A percentile compares a stretch with the other conserved stretches of the same genome.
phyloP scores from a whole-genome alignment of 2,888 invertebrate species.

The Creontiades dilutus region DNA sequence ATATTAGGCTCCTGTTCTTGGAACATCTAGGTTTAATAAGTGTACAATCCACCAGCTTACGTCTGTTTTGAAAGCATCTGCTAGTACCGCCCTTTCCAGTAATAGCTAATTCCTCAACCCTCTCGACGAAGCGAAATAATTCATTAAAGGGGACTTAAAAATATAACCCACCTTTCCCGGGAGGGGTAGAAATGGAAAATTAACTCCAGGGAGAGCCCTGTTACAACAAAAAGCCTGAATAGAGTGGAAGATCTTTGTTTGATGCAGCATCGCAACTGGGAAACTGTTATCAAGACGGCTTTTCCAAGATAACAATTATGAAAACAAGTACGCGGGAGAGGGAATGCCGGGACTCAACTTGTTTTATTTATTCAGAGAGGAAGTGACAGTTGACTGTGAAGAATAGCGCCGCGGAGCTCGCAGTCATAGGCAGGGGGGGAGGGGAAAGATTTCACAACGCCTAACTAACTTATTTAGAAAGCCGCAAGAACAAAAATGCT shows the following conservation, averaged over 20 bases:
- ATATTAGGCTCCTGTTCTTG: too few relatives aligned
- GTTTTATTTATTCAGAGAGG: constrained; percentile 63
- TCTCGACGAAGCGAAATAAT: not conserved
- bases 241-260: constrained; percentile 39
- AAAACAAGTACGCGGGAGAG: constrained; percentile 38
- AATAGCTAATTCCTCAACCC: not conserved
- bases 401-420: constrained; percentile 41
- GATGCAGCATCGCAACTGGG: constrained; percentile 27
- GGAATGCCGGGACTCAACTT: constrained; percentile 13
- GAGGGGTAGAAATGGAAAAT: constrained; percentile 29
- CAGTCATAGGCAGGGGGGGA: not conserved
- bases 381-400: constrained; percentile 61
- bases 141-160: not conserved
- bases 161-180: not conserved
- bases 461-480: constrained; percentile 62
- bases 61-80: too few relatives aligned
- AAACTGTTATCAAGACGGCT: constrained; percentile 54
- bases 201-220: not conserved
- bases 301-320: constrained; percentile 49
- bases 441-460: constrained; percentile 55
- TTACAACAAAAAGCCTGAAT: constrained; percentile 6
- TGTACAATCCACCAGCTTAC: too few relatives aligned
- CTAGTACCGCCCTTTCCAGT: too few relatives aligned
- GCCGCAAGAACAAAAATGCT: constrained; percentile 58
- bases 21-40: too few relatives aligned